Conservation (phyloP, 1,140 invertebrate genomes). For the Pogonognathellus flavescens region DNA sequence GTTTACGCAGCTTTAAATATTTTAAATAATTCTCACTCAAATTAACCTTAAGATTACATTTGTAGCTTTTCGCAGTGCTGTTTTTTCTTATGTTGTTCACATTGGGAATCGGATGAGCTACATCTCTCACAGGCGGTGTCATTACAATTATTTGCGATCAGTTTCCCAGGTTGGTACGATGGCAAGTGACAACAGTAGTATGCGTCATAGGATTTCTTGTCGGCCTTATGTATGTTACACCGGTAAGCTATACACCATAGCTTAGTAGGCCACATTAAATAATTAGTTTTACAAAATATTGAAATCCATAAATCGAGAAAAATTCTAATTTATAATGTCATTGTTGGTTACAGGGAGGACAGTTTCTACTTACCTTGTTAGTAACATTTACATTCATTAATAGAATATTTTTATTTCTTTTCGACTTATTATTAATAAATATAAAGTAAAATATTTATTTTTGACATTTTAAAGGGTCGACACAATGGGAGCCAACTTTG, state of each 20-base stretch:
- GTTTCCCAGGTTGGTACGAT: conserved; percentile 77
- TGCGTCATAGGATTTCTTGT: conserved; percentile 77
- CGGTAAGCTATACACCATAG: no score
- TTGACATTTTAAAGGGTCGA: background rate
- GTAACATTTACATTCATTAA: background rate
- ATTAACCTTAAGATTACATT: no score
- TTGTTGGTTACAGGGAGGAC: conserved; percentile 1
- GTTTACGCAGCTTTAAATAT: no score
- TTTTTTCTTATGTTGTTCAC: conserved; percentile 73
- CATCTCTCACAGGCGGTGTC: conserved; percentile 76
- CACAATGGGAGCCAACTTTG: conserved; percentile 67
- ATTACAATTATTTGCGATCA: conserved; percentile 80
- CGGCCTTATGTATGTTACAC: conserved; percentile 68
- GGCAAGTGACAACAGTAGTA: conserved; percentile 74
- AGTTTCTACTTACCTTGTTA: conserved; percentile 26
- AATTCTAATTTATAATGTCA: background rate
- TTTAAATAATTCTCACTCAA: no score
- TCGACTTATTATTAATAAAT: no score
- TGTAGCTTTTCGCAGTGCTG: conserved; percentile 75
- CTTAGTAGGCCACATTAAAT: no score
- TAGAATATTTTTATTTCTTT: background rate
- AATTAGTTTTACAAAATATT: no score
- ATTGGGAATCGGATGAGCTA: conserved; percentile 67
- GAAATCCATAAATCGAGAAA: no score
- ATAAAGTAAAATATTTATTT: no score